A percentile compares a stretch with the other conserved stretches of the same genome.
phyloP scores from a whole-genome alignment of 2,888 invertebrate genomes.

The Ceriagrion tenellum region DNA sequence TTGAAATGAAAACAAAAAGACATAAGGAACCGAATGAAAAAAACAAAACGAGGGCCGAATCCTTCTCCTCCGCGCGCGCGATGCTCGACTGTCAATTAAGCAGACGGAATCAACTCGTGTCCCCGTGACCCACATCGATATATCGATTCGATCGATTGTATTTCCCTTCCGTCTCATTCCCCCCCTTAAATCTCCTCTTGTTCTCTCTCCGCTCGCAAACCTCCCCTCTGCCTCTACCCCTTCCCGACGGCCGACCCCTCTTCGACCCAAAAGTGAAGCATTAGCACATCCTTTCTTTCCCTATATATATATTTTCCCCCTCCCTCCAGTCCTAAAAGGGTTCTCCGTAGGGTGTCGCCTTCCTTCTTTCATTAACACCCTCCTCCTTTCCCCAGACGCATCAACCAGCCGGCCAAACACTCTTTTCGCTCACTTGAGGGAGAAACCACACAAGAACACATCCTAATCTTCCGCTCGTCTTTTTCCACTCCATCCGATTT shows the following conservation, averaged over 20 bases:
- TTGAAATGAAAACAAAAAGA: background rate
- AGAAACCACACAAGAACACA: background rate
- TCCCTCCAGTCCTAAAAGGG: background rate
- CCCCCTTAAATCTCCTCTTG: background rate
- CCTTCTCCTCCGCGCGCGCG: background rate
- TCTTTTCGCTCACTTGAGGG: background rate
- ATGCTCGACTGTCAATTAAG: conserved; percentile 51
- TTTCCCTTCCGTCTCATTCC: background rate
- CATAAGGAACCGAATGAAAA: background rate
- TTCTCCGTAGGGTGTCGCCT: background rate
- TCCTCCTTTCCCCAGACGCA: background rate
- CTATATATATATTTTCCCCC: background rate
- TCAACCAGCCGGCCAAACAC: background rate
- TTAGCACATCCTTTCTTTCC: background rate
- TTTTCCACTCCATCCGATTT: too few species aligned
- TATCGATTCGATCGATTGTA: conserved; percentile 43
- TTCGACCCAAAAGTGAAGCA: background rate
- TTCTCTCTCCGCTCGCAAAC: background rate
- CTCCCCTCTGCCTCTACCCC: background rate
- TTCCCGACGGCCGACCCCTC: background rate
- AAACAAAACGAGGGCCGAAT: background rate
- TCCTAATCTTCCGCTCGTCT: too few species aligned
- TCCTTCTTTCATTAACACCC: background rate
- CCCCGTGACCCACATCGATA: conserved; percentile 45
- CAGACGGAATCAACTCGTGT: conserved; percentile 33